Base-by-base conservation (phyloP, 2,113 vertebrate genomes). In the Plotosus lineatus region DNA sequence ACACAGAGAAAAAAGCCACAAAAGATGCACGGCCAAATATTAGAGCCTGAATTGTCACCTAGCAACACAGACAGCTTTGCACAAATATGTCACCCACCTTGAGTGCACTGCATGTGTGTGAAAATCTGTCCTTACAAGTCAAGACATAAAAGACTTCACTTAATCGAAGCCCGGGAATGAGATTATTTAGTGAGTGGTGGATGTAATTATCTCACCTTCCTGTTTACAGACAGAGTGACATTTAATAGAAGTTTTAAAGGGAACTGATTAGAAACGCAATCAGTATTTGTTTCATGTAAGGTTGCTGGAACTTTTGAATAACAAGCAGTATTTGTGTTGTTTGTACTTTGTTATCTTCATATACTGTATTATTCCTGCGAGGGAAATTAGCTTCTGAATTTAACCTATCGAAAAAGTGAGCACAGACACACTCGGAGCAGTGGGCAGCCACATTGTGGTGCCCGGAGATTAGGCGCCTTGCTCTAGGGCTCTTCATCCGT, bases 11-110 rank as follows among this genome's bases (percentile, higher is more conserved):
- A 68, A 86, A 87, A 85, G 85, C 82, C 83, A 83, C 85, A 86
- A 89, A 84, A 77, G 87, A 88, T 38, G 19, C 36, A 44, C 26
- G 53, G 87, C 88, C 89, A 90, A 91, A 92, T 88, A 88, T 87
- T 72, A 83, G 71, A 84, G 83, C 75, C 80, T 84, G 76, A 66
- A 8, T 86, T 77, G 86, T 85, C 79, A 80, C 78, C 85, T 80
- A 81, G 78, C 81, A 85, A 72, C 81, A 40, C 50, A 58, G 78
- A 72, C 85, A 77, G 82, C 60, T 73, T 69, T 80, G 65, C 83
- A 65, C 71, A 65, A 82, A 78, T 65, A 28, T 77, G 85, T 76
- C 69, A 65, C 69, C 78, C 84, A 76, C 33, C n/a, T 83, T 85
- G 65, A 76, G 66, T 79, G 77, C 44, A 28, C 77, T 68, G 73